phyloP scores from a whole-genome alignment of 2,888 invertebrate species.

The Salpingus planirostris region DNA sequence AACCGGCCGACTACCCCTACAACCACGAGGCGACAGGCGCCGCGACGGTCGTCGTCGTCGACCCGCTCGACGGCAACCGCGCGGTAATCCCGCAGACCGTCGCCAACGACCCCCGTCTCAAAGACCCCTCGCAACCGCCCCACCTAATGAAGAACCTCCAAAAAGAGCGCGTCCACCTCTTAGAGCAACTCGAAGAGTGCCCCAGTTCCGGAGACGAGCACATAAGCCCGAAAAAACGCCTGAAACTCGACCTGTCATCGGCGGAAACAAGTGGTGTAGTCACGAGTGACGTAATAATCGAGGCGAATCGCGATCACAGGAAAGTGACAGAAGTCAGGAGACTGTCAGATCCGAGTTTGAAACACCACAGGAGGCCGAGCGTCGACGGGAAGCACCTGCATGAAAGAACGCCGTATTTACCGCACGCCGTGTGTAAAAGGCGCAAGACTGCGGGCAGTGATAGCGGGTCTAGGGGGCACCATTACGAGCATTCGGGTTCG shows the following conservation, averaged over 20 bases:
- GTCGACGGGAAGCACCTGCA: conserved; percentile 37
- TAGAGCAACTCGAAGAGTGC: conserved; percentile 63
- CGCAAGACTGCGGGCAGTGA: conserved; percentile 44
- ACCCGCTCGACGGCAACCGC: conserved; percentile 21
- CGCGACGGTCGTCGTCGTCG: conserved; percentile 39
- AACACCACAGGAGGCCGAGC: conserved; percentile 45
- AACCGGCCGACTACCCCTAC: conserved; percentile 42
- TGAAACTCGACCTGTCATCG: conserved; percentile 50
- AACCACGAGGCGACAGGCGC: conserved; percentile 35
- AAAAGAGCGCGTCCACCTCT: conserved; percentile 59
- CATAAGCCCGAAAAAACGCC: conserved; percentile 57
- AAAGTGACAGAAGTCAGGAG: conserved; percentile 46
- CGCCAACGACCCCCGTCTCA: background rate
- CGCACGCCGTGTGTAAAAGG: conserved; percentile 46
- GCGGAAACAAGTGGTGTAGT: conserved; percentile 13
- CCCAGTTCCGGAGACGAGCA: conserved; percentile 61
- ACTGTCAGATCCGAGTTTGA: conserved; percentile 41
- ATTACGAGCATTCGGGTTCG: conserved; percentile 49
- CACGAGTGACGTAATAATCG: conserved; percentile 37
- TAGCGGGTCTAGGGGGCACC: conserved; percentile 36
- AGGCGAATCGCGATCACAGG: conserved; percentile 39
- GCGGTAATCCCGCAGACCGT: background rate
- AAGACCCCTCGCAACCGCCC: conserved; percentile 37
- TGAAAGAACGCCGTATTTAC: conserved; percentile 29
- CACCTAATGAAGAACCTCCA: conserved; percentile 59